Base-by-base conservation (phyloP, 2,113 vertebrate species). In the Dicrurus megarhynchus region DNA sequence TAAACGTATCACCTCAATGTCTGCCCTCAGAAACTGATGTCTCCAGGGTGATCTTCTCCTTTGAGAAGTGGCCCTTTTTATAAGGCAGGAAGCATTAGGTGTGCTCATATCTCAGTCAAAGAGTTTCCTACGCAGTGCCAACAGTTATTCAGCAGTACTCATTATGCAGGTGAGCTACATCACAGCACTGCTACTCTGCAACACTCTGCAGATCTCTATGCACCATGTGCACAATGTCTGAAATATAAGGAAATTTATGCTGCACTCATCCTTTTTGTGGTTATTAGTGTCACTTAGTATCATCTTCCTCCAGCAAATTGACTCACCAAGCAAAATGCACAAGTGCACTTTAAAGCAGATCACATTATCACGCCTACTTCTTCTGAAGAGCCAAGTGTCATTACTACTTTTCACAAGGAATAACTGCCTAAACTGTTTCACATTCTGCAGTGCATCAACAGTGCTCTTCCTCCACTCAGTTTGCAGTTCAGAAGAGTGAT, bases 211-310 rank as follows among this genome's bases (percentile, higher is more conserved):
- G 91, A 97, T 93, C 91, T 95, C 79, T 86, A 90, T 97, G 91
- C 94, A 63, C 95, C 84, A 86, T 89, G 88, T 93, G 80, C 93
- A 88, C 90, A 60, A 44, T 60, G 83, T 87, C 88, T 91, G 82
- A 95, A 96, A 94, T 94, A 89, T 70, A 97, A 96, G 93, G 63
- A 96, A 95, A 97, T 95, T 95, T 96, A 97, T 95, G 93, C 96
- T 96, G 93, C 91, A 93, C 91, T 95, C 95, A 96, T 95, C 91
- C 93, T 91, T 97, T 93, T 88, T 95, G 95, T 95, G 89, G 89
- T 91, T 96, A 95, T 96, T 96, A 97, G 89, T 97, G 96, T 96
- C 96, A 96, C 94, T 95, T 96, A 95, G 86, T 93, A 96, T 95
- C 95, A 94, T 92, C 93, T 96, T 97, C 90, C 90, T 84, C 85